Base-by-base conservation (phyloP, 2,113 vertebrate genomes). In the Salvelinus sp. region DNA sequence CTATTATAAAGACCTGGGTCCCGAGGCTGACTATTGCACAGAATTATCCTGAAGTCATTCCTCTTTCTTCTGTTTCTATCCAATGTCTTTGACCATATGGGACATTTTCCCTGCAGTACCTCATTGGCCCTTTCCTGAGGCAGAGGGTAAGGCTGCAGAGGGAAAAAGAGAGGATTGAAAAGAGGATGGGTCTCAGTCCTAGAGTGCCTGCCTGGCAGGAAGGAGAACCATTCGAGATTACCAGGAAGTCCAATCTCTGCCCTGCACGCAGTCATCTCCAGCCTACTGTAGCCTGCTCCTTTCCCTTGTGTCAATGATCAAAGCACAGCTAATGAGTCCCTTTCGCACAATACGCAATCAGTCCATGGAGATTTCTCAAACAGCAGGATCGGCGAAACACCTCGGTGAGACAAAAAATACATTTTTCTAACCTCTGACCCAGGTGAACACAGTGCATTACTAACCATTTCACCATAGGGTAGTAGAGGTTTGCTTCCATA, bases 301-400 rank as follows among this genome's bases (percentile, higher is more conserved):
- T 44, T 72, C 76, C 54, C 54, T 38, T 62, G 12, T 38, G 27
- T 33, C 58, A 66, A 4, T 76, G 72, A 54, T 71, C 74, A 28
- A 44, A 54, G 77, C 70, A 66, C 47, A 77, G 76, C 73, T 48
- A 44, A 44, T 44, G 38, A 44, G 38, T 44, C 38, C 9, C 38
- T 44, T 44, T 44, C 38, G 9, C 38, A 44, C 38, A 44, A 44
- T 9, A 44, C 38, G 38, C 38, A 44, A 72, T 58, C 69, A 82
- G 73, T 75, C 72, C 70, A 74, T 33, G 47, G 80, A 68, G 65
- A 80, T 64, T 63, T 22, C 12, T 48, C 75, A 65, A 78, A 70
- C 72, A 73, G 75, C 75, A 82, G 28, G 44, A 82, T 54, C 68
- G 0, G 83, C 72, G 48, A 80, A 20, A 62, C 33, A 62, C 58